Evolutionary conservation across 2,888 invertebrate species (phyloP).

Genomic region (Stegophylla sp.): DNA sequence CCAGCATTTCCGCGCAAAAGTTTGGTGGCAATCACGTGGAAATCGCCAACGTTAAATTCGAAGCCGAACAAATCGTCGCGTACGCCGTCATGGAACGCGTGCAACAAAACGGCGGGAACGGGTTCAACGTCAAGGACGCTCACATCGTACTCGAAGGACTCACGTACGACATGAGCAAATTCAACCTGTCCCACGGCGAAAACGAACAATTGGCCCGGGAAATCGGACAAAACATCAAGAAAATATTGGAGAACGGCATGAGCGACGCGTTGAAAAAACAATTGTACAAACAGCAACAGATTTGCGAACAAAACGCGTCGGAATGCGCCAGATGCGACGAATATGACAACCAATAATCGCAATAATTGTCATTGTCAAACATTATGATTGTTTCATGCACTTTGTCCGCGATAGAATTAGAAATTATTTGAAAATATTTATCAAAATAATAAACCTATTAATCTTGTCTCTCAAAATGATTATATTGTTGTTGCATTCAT

Average conservation of each 20-base stretch:
- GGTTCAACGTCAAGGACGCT: conserved; percentile 30
- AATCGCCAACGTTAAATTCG: conserved; percentile 28
- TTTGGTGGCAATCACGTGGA: not conserved
- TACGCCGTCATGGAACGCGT: conserved; percentile 31
- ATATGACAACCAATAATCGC: not conserved
- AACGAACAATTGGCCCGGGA: conserved; percentile 17
- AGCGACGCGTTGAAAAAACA: conserved; percentile 31
- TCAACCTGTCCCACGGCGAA: not conserved
- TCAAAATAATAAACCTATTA: too few relatives aligned
- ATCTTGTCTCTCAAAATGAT: too few relatives aligned
- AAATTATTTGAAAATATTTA: too few relatives aligned
- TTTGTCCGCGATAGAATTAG: too few relatives aligned
- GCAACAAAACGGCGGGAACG: not conserved
- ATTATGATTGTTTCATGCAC: too few relatives aligned
- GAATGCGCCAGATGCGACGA: conserved; percentile 12
- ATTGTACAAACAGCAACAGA: conserved; percentile 35
- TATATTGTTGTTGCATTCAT: too few relatives aligned
- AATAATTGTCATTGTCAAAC: too few relatives aligned
- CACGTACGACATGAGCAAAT: conserved; percentile 27
- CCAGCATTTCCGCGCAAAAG: conserved; percentile 8
- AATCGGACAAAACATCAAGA: conserved; percentile 11
- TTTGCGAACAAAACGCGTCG: conserved; percentile 7
- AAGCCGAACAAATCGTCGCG: conserved; percentile 37
- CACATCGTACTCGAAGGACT: conserved; percentile 9
- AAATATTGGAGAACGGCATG: conserved; percentile 40